phyloP scores from a whole-genome alignment of 2,888 invertebrate species.

The Calameuta filiformis region DNA sequence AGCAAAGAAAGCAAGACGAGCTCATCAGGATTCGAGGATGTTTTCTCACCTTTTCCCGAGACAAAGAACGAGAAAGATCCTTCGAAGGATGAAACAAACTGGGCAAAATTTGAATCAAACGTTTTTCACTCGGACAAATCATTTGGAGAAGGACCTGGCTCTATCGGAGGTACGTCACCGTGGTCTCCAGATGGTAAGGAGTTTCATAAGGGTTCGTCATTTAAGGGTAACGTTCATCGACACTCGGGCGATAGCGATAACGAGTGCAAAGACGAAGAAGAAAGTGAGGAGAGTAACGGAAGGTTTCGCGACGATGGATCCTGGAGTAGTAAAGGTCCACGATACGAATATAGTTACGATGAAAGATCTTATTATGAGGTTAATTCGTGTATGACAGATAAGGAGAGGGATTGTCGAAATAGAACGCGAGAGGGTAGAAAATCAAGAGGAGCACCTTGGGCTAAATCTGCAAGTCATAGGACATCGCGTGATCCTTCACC shows the following conservation, averaged over 20 bases:
- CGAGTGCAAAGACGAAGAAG: constrained; percentile 66
- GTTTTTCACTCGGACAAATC: constrained; percentile 56
- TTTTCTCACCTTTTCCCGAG: constrained; percentile 54
- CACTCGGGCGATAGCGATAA: constrained; percentile 66
- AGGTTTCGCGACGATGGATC: constrained; percentile 60
- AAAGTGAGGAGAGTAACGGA: constrained; percentile 60
- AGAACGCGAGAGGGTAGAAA: constrained; percentile 42
- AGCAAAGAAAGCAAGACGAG: constrained; percentile 3
- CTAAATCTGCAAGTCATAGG: constrained; percentile 69
- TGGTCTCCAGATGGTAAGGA: constrained; percentile 84
- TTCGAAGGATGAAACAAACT: constrained; percentile 55
- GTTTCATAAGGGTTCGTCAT: constrained; percentile 64
- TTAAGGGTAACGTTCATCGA: constrained; percentile 44
- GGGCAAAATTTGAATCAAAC: constrained; percentile 63
- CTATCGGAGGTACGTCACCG: constrained; percentile 72
- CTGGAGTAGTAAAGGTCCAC: constrained; percentile 64
- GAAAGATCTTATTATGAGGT: constrained; percentile 53
- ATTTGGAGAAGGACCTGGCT: constrained; percentile 52
- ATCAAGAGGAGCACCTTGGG: constrained; percentile 55
- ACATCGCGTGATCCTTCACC: constrained; percentile 79
- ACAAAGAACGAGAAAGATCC: constrained; percentile 37
- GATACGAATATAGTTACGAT: constrained; percentile 48
- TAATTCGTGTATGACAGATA: constrained; percentile 35
- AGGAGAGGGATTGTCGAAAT: constrained; percentile 55
- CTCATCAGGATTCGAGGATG: constrained; percentile 53